Evolutionary conservation across 2,888 invertebrate genomes (phyloP), one percentile per base, ranked within the genome.

Genomic region (Sarcophaga subvicina): DNA sequence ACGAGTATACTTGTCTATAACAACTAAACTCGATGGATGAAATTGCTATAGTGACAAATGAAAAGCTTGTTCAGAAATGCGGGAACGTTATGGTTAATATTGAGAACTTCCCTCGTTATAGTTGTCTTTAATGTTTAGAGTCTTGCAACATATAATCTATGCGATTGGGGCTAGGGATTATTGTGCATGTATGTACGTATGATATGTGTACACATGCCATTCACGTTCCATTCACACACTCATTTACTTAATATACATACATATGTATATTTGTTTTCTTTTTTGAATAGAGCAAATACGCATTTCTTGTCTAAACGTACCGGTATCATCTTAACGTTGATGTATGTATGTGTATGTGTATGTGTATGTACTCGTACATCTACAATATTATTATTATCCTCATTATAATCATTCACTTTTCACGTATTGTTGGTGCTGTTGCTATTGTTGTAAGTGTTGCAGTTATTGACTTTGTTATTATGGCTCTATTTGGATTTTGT

Each of bases 331-430:
- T 54, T 54, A 4, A 17, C 17, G 12, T 54, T 54, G 14, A 2
- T 11, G 54, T 67, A 47, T 20, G 25, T 76, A 20, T 25, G 20
- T 37, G 25, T 66, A 59, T 66, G 45, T 45, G 20, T 37, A 49
- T 66, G 66, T 66, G 45, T 45, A 47, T 22, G 22, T 8, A 22
- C 8, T 63, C 10, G 14, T 22, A 4, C 25, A 25, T 49, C 4
- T 27, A 10, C 25, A 64, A 27, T 27, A 20, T 66, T 66, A 62
- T 70, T 70, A 71, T 77, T 63, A 73, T 83, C 54, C 83, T 69
- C 73, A 73, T 83, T 79, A 73, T 69, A 73, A 79, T 73, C 67
- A 73, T 78, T 83, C 69, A 73, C 67, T 78, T 20, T 59, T 67
- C 25, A 45, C 25, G 59, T 27, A 45, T 22, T 67, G 49, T 83